Evolutionary conservation across 2,797 vertebrate species (phyloP).

Genomic region (Coranthus polyacanthus): DNA sequence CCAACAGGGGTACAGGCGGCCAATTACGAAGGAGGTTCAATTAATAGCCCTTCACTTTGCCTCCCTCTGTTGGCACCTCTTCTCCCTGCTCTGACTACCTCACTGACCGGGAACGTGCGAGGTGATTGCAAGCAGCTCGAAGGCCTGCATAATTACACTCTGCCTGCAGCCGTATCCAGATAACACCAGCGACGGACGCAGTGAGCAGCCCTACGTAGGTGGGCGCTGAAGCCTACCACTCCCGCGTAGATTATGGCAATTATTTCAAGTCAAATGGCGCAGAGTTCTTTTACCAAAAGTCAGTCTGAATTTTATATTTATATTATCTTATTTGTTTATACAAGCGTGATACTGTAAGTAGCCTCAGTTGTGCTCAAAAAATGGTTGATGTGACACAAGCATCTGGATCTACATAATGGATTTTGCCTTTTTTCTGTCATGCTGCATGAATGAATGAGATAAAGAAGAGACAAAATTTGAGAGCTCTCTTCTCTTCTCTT

Average conservation of each 20-base stretch:
- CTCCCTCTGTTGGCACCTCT: slow-evolving; percentile 42
- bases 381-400: slow-evolving; percentile 67
- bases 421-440: slow-evolving; percentile 69
- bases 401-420: slow-evolving; percentile 73
- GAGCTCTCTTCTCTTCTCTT: neutral
- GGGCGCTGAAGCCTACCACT: slow-evolving; percentile 18
- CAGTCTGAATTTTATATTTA: slow-evolving; percentile 42
- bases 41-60: slow-evolving; percentile 68
- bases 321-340: slow-evolving; percentile 41
- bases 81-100: slow-evolving; percentile 45
- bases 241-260: neutral
- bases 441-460: slow-evolving; percentile 51
- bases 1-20: slow-evolving; percentile 42
- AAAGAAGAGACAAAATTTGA: slow-evolving; percentile 51
- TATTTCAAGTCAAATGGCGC: slow-evolving; percentile 13
- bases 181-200: slow-evolving; percentile 47
- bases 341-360: slow-evolving; percentile 40
- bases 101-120: slow-evolving; percentile 61
- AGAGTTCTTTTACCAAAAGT: slow-evolving; percentile 13
- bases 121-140: slow-evolving; percentile 68
- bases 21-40: slow-evolving; percentile 68
- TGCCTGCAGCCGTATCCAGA: slow-evolving; percentile 59
- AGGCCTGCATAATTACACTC: slow-evolving; percentile 64
- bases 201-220: slow-evolving; percentile 35
- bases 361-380: slow-evolving; percentile 51